Percentiles rank a stretch among this genome's conserved stretches.
These are phyloP conservation scores for Parnassius mnemosyne DNA, from an alignment of 2,888 invertebrate species.

Conservation along the genomic window DNA sequence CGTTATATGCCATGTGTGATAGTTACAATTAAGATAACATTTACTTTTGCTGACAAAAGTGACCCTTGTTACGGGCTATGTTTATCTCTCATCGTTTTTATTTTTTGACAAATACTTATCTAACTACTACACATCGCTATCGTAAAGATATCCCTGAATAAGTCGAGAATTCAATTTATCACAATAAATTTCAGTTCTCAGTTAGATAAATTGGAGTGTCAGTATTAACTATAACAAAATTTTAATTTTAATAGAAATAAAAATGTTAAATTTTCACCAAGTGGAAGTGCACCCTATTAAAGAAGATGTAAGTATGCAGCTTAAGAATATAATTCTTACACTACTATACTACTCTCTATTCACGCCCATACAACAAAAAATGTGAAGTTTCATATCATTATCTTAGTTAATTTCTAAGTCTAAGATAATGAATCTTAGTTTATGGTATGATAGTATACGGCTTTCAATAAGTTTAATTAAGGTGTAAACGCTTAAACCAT, in stretches of 20 bases:
- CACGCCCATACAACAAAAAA: no score
- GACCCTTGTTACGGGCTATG: background rate
- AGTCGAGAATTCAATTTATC: conserved; percentile 6
- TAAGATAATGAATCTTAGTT: no score
- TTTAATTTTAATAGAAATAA: background rate
- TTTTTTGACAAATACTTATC: conserved; percentile 18
- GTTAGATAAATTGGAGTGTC: conserved; percentile 45
- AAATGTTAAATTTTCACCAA: conserved; percentile 38
- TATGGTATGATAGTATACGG: no score
- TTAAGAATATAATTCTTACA: background rate
- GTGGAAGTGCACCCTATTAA: conserved; percentile 47
- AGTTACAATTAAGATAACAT: background rate
- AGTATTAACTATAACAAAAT: conserved; percentile 24
- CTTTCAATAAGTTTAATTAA: no score
- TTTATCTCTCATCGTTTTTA: conserved; percentile 15
- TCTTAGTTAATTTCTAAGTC: no score
- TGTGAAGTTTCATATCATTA: no score
- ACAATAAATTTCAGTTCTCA: conserved; percentile 44
- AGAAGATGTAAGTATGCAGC: conserved; percentile 47
- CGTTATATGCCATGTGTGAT: no score
- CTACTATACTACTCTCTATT: no score
- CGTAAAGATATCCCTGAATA: conserved; percentile 18
- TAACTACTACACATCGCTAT: conserved; percentile 8
- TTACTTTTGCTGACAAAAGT: background rate
- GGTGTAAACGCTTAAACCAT: no score